These are phyloP conservation scores for Todiramphus saurophagus DNA, from an alignment of 2,113 vertebrate genomes.

Conservation along the genomic window DNA sequence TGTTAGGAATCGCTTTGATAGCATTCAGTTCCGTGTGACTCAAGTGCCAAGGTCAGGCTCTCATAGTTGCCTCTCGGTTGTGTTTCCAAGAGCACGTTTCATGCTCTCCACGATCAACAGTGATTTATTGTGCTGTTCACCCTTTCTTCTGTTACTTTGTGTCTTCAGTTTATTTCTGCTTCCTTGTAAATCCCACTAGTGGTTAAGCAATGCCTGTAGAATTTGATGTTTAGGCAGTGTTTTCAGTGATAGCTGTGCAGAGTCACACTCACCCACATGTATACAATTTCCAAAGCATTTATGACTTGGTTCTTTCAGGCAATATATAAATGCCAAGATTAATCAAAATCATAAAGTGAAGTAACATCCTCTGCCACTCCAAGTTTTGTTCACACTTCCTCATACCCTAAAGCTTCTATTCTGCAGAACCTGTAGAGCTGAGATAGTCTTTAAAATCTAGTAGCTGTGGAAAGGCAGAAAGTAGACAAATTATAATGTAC, in stretches of 20 bases:
- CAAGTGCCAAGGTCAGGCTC: background rate
- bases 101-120: background rate
- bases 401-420: background rate
- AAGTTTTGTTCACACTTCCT: background rate
- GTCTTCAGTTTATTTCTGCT: background rate
- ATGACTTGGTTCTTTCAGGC: background rate
- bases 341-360: background rate
- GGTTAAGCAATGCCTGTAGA: background rate
- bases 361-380: background rate
- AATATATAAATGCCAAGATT: background rate
- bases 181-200: background rate
- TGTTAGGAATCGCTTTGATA: background rate
- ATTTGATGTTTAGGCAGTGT: background rate
- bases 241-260: background rate
- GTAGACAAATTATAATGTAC: background rate
- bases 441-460: background rate
- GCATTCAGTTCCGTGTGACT: background rate
- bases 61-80: background rate
- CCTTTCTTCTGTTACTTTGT: background rate
- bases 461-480: background rate
- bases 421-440: background rate
- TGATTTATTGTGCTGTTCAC: conserved; percentile 1
- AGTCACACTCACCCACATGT: background rate
- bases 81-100: background rate
- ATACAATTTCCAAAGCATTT: background rate